A percentile compares a stretch with the other conserved stretches of the same genome.
These are phyloP conservation scores for Alaudala cheleensis DNA, from an alignment of 2,113 vertebrate species.

Conservation along the genomic window DNA sequence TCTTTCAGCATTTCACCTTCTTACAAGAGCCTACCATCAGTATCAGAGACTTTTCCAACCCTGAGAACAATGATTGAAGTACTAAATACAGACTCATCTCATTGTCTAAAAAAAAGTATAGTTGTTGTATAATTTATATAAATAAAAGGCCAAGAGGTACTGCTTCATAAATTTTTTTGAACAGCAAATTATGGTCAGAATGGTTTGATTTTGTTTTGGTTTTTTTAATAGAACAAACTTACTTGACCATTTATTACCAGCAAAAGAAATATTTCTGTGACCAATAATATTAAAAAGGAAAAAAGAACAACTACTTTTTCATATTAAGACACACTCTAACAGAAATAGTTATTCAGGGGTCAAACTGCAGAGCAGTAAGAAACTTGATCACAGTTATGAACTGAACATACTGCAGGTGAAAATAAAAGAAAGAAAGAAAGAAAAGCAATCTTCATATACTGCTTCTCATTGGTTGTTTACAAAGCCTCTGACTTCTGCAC, in stretches of 20 bases:
- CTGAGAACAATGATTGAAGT: conserved; percentile 93
- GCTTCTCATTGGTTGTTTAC: neutral
- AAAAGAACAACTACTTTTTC: neutral
- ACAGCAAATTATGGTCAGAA: conserved; percentile 45
- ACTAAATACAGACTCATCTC: conserved; percentile 92
- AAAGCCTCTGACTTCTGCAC: neutral
- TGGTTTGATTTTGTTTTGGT: conserved; percentile 26
- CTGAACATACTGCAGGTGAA: neutral
- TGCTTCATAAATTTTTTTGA: conserved; percentile 73
- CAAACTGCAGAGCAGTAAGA: neutral
- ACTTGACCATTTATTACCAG: neutral
- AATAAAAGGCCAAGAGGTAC: conserved; percentile 63
- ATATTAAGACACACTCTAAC: neutral
- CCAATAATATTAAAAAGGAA: neutral
- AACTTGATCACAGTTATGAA: neutral
- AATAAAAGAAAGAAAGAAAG: neutral
- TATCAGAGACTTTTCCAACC: conserved; percentile 92
- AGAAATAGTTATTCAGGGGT: neutral
- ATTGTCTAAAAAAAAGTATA: conserved; percentile 86
- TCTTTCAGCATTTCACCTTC: conserved; percentile 86
- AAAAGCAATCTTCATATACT: neutral
- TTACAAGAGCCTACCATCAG: conserved; percentile 90
- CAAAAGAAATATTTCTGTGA: neutral
- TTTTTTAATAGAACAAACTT: conserved; percentile 46
- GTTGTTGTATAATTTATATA: conserved; percentile 64